phyloP scores from a whole-genome alignment of 2,797 vertebrate species.

The Myotis pilosus region DNA sequence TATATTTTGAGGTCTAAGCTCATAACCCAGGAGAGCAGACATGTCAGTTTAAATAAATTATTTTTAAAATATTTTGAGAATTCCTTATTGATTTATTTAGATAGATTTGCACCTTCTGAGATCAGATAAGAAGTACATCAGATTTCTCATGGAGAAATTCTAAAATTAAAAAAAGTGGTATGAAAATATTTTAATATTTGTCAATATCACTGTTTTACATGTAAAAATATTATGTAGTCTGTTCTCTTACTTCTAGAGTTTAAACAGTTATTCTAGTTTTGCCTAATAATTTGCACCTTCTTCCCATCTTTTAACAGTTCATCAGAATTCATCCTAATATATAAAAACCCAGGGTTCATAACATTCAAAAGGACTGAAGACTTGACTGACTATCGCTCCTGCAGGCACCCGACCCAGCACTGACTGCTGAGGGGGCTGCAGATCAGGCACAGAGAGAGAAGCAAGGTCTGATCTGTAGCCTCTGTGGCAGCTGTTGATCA shows the following conservation, averaged over 20 bases:
- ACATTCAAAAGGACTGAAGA: too few relatives aligned
- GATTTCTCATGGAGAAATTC: slow-evolving; percentile 25
- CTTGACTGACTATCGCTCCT: too few relatives aligned
- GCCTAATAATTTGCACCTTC: too few relatives aligned
- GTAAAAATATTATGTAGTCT: neutral
- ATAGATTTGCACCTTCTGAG: neutral
- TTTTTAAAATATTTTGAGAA: slow-evolving; percentile 26
- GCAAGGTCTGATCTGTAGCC: too few relatives aligned
- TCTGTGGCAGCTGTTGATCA: too few relatives aligned
- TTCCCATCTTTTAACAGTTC: neutral
- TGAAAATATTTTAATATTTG: neutral
- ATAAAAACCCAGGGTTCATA: too few relatives aligned
- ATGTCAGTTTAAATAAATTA: neutral
- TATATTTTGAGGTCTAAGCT: neutral
- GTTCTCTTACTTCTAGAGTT: neutral
- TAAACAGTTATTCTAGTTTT: neutral
- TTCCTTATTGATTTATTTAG: neutral
- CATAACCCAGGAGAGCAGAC: neutral
- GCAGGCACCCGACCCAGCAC: too few relatives aligned
- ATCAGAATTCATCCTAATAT: too few relatives aligned
- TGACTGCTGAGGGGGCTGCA: too few relatives aligned
- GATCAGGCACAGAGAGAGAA: too few relatives aligned
- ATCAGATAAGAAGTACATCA: neutral
- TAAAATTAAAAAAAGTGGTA: neutral
- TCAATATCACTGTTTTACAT: neutral